These are phyloP conservation scores for Oeneis ivallda DNA, from an alignment of 2,888 invertebrate species.

Conservation along the genomic window DNA sequence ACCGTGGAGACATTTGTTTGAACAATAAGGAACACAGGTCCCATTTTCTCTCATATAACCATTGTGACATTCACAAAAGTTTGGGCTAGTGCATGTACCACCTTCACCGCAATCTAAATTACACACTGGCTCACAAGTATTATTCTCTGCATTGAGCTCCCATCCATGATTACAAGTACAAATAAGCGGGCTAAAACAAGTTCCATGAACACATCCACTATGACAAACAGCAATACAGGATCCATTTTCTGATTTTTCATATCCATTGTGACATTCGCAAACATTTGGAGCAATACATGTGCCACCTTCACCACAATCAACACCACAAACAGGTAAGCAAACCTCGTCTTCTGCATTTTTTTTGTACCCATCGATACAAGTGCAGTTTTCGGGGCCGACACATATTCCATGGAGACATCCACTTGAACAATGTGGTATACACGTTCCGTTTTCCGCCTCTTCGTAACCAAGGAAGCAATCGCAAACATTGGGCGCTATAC, in stretches of 20 bases:
- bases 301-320: conserved; percentile 65
- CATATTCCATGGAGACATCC: conserved; percentile 45
- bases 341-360: conserved; percentile 37
- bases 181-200: conserved; percentile 44
- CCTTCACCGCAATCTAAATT: conserved; percentile 13
- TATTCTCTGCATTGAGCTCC: conserved; percentile 17
- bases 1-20: conserved; percentile 43
- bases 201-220: conserved; percentile 46
- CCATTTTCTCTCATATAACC: conserved; percentile 43
- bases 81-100: conserved; percentile 49
- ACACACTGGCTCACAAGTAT: conserved; percentile 4
- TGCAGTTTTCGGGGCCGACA: conserved; percentile 45
- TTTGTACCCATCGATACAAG: conserved; percentile 38
- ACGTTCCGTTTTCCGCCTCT: conserved; percentile 27
- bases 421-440: conserved; percentile 40
- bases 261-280: conserved; percentile 68
- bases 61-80: conserved; percentile 53
- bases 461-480: conserved; percentile 56
- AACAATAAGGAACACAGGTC: conserved; percentile 40
- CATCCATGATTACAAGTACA: conserved; percentile 45
- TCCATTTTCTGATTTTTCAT: conserved; percentile 43
- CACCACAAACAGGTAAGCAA: conserved; percentile 58
- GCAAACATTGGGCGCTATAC: conserved; percentile 69
- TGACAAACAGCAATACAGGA: conserved; percentile 47
- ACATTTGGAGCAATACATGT: conserved; percentile 67